Evolutionary conservation across 1,140 invertebrate species (phyloP), one percentile per base, ranked within the genome.

Genomic region (Bombyx mandarina): DNA sequence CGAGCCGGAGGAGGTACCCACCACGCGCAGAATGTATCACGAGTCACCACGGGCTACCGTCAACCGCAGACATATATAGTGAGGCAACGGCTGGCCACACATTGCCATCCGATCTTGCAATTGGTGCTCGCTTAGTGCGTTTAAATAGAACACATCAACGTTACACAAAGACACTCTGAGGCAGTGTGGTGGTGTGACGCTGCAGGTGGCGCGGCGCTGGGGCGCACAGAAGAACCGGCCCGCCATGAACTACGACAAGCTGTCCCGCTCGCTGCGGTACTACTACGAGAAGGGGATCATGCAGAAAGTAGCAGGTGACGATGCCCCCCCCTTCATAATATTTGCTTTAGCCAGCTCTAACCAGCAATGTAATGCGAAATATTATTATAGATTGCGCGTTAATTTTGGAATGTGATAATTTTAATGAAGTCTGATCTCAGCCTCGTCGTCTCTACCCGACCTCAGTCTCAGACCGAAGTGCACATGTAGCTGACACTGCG

Each of bases 271-370:
- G 0, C 88, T 98, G 7, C 90, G 97, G 8, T 98, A 99, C 73
- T 99, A 99, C 74, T 99, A 99, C 79, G 97, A 99, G 83, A 98
- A 98, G 82, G 97, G 97, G 26, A 99, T 99, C 76, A 99, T 99
- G 95, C 97, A 98, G 79, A 99, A 99, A 88, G 97, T 98, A 0
- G 96, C 97, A 55, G 96, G 94, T 90, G 12, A 18, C 12, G 86
- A 89, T 56, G 4, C 35, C 12, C 12, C 12, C 12, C 12, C 12
- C 12, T 18, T 18, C 12, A 18, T 18, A 18, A 18, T 18, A 18
- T 18, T 18, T 18, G 12, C 12, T 18, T 18, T 18, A 18, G 12
- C 12, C 12, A 18, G 12, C 12, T 18, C 12, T 18, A 18, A 18
- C 12, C 12, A 18, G 12, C 12, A 18, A 18, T 18, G 12, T 18